These are phyloP conservation scores for Elachura formosa DNA, from an alignment of 2,113 vertebrate species.

Conservation along the genomic window DNA sequence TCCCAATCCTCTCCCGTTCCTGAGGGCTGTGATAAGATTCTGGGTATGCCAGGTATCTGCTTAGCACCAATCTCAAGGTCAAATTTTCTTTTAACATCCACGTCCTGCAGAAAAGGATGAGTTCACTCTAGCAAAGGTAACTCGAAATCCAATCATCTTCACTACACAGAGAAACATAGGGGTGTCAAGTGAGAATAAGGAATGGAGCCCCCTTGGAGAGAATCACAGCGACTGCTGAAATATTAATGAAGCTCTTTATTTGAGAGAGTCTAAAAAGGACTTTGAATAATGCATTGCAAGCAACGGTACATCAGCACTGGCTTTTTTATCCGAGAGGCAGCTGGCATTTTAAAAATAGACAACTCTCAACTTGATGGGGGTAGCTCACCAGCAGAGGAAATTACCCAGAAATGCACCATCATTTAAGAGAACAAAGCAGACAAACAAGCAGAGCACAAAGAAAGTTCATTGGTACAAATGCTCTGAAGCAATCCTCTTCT, in stretches of 20 bases:
- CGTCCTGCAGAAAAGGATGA: background rate
- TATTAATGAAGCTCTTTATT: conserved; percentile 62
- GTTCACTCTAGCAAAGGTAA: background rate
- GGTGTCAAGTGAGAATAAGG: conserved; percentile 31
- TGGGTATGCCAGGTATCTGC: background rate
- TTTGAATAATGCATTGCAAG: conserved; percentile 65
- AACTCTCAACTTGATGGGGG: conserved; percentile 41
- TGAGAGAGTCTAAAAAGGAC: conserved; percentile 50
- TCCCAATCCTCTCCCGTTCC: background rate
- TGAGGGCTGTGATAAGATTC: background rate
- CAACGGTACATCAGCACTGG: conserved; percentile 39
- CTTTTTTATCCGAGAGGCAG: conserved; percentile 42
- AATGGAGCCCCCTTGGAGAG: conserved; percentile 17
- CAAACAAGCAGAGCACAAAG: conserved; percentile 28
- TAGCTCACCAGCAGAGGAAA: conserved; percentile 36
- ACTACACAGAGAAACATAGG: background rate
- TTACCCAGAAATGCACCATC: conserved; percentile 15
- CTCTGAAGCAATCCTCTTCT: background rate
- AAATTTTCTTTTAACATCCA: background rate
- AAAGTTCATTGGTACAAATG: conserved; percentile 6
- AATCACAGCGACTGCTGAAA: conserved; percentile 51
- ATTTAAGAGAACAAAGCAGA: conserved; percentile 29
- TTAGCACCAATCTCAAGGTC: background rate
- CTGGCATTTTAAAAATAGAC: conserved; percentile 64
- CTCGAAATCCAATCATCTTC: background rate